Base-by-base conservation (phyloP, 2,888 invertebrate species). In the Epinotia ramella region DNA sequence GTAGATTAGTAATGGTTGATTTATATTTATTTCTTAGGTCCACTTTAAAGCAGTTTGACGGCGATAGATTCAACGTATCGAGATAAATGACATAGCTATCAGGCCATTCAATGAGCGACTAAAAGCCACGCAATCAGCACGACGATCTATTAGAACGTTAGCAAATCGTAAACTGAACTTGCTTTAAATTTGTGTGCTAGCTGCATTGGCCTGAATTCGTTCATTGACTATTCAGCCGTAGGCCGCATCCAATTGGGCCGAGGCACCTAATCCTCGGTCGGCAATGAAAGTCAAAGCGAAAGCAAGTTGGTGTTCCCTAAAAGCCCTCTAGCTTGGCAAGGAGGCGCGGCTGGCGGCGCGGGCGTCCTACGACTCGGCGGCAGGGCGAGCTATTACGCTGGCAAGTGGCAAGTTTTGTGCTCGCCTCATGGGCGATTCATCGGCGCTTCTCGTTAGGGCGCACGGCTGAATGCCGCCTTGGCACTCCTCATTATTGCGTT, bases 401-500 rank as follows among this genome's bases (percentile, higher is more conserved):
- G 84, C 87, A 89, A 92, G 90, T 91, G 92, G 90, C 89, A 89
- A 94, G 93, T 92, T 92, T 92, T 92, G 91, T 92, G 88, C 87
- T 86, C 89, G 86, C 86, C 89, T 91, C 91, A 89, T 90, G 89
- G 91, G 82, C 91, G 94, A 93, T 93, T 93, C 94, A 93, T 92
- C 91, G 90, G 84, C 90, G 87, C 85, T 89, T 89, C 93, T 93
- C 91, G 91, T 93, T 93, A 93, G 86, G 84, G 87, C 83, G 87
- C 85, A 86, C 88, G 90, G 87, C 82, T 94, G 91, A 94, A 94
- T 93, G 89, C 91, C 90, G 90, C 90, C 89, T 92, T 91, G 89
- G 89, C 89, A 91, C 91, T 93, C 85, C 93, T 93, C 93, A 93
- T 94, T 94, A 94, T 94, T 93, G 93, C 93, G 93, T 93, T 93